These are phyloP conservation scores for Habropoda laboriosa DNA, from an alignment of 1,140 invertebrate genomes.

Conservation along the genomic window DNA sequence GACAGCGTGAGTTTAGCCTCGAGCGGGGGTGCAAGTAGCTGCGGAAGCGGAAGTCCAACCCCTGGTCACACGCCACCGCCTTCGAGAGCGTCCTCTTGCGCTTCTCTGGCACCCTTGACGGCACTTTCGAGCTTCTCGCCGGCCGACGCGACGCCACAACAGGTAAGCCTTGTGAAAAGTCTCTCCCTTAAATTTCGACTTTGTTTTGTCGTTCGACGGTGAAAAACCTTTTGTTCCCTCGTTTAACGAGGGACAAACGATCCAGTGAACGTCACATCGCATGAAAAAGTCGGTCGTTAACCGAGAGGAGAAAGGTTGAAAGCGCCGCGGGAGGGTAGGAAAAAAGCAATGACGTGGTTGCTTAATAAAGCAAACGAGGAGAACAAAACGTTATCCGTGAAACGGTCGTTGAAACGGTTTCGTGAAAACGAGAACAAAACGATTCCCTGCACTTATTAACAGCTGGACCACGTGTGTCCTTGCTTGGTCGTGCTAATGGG, in stretches of 20 bases:
- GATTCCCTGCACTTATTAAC: constrained; percentile 57
- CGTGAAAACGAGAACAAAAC: constrained; percentile 58
- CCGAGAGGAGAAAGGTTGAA: constrained; percentile 18
- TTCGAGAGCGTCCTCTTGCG: constrained; percentile 79
- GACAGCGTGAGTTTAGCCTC: constrained; percentile 92
- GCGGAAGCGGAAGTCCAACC: constrained; percentile 80
- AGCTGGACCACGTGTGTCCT: constrained; percentile 57
- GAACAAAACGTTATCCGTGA: constrained; percentile 48
- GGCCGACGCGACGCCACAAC: constrained; percentile 73
- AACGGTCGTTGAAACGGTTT: constrained; percentile 56
- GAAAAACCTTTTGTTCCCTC: background rate
- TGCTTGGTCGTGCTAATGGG: constrained; percentile 29
- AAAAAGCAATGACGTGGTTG: constrained; percentile 55
- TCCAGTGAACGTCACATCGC: background rate
- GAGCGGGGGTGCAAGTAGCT: constrained; percentile 86
- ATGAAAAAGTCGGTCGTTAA: background rate
- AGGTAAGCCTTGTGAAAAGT: constrained; percentile 65
- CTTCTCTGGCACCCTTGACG: constrained; percentile 77
- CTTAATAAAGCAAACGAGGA: constrained; percentile 53
- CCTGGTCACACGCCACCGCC: constrained; percentile 79
- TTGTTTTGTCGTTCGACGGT: background rate
- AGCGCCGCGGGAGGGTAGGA: constrained; percentile 41
- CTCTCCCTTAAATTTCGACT: background rate
- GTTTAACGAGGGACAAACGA: background rate
- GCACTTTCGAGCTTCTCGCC: constrained; percentile 78